Conservation (phyloP, 1,140 invertebrate genomes). For the Colletes gigas region DNA sequence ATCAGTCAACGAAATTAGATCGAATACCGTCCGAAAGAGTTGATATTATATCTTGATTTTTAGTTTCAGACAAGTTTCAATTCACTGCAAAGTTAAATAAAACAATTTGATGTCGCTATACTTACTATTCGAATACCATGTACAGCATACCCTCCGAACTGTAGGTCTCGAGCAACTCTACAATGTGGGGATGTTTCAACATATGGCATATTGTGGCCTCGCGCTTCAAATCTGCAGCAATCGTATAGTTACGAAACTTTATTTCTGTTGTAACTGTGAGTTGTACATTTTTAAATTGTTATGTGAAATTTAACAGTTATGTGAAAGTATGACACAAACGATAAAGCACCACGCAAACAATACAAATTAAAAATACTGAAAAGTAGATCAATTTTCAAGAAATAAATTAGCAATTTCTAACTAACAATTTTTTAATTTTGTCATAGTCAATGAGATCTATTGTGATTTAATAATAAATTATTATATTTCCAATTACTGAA, state of each 20-base stretch:
- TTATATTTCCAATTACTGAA: neutral
- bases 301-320: neutral
- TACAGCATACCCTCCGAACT: constrained; percentile 99
- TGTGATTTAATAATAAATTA: neutral
- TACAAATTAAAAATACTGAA: too few relatives aligned
- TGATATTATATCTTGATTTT: neutral
- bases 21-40: neutral
- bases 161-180: constrained; percentile 98
- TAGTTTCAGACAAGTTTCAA: neutral
- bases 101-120: constrained; percentile 66
- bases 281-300: neutral
- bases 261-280: neutral
- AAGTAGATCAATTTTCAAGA: too few relatives aligned
- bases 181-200: constrained; percentile 99
- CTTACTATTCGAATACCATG: constrained; percentile 99
- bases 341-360: too few relatives aligned
- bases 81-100: neutral
- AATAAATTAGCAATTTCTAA: too few relatives aligned
- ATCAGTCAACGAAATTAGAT: too few relatives aligned
- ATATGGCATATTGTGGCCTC: constrained; percentile 99
- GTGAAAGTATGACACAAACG: neutral
- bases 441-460: too few relatives aligned
- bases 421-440: too few relatives aligned
- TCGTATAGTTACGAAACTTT: neutral
- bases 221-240: constrained; percentile 94